Percentiles rank a stretch among this genome's conserved stretches.
phyloP scores from a whole-genome alignment of 1,140 invertebrate species.

The Caerostris darwini region DNA sequence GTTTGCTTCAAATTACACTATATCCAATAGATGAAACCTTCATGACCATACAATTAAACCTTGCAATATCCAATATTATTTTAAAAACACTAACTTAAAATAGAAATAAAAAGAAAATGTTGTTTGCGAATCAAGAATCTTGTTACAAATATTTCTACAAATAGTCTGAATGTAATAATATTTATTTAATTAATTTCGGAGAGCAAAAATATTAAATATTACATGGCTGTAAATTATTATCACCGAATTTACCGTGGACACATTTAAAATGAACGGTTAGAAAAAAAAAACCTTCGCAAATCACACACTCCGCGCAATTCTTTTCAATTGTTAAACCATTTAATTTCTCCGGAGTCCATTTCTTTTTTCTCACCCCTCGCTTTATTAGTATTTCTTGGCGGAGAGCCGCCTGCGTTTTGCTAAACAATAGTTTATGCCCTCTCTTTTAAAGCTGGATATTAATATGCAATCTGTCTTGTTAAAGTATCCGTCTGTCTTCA shows the following conservation, averaged over 20 bases:
- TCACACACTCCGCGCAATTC: constrained; percentile 51
- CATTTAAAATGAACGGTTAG: neutral
- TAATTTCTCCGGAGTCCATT: constrained; percentile 59
- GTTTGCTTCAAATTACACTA: too few relatives aligned
- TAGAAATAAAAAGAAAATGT: too few relatives aligned
- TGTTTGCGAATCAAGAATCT: neutral
- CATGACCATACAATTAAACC: too few relatives aligned
- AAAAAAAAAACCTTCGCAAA: constrained; percentile 30
- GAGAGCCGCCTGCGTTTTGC: constrained; percentile 45
- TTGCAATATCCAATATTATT: too few relatives aligned
- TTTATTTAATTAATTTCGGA: too few relatives aligned
- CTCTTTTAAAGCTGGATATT: constrained; percentile 60
- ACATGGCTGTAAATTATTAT: constrained; percentile 6
- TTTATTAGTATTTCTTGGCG: constrained; percentile 67
- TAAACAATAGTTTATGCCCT: constrained; percentile 63
- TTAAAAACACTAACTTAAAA: too few relatives aligned
- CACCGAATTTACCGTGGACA: neutral
- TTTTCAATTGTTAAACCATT: constrained; percentile 70
- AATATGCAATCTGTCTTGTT: constrained; percentile 74
- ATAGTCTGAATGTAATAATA: too few relatives aligned
- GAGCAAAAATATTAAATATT: neutral
- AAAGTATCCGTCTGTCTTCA: constrained; percentile 69
- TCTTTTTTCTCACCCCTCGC: constrained; percentile 21
- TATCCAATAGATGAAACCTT: too few relatives aligned
- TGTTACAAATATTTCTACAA: neutral